Conservation (phyloP, 2,888 invertebrate species). For the Globia sparganii region DNA sequence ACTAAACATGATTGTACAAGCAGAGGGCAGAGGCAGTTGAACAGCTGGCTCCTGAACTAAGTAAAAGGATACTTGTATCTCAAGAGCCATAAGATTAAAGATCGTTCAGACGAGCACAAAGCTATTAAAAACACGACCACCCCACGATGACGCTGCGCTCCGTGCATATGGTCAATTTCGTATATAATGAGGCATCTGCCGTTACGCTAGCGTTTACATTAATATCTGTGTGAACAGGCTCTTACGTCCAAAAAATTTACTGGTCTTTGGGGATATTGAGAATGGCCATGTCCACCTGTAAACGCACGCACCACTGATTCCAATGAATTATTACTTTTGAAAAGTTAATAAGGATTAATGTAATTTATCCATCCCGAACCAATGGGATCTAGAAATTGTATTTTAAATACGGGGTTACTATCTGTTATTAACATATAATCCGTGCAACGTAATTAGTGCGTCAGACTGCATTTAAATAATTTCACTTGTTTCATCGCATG, state of each 20-base stretch:
- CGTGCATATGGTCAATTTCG: neutral
- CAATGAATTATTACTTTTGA: constrained; percentile 22
- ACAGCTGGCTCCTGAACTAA: too few species aligned
- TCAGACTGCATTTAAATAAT: neutral
- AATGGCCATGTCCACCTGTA: neutral
- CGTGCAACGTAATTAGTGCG: neutral
- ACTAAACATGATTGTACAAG: too few species aligned
- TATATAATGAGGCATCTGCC: neutral
- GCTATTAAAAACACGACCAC: neutral
- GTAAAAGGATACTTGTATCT: too few species aligned
- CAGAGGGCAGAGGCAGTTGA: too few species aligned
- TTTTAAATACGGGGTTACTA: too few species aligned
- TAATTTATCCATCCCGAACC: constrained; percentile 2
- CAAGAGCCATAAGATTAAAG: neutral
- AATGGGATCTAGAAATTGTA: neutral
- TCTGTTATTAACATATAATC: too few species aligned
- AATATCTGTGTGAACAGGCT: neutral
- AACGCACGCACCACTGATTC: neutral
- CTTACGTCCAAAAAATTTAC: neutral
- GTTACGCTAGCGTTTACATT: neutral
- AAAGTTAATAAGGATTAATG: constrained; percentile 20
- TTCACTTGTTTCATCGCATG: neutral
- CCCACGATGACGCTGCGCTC: neutral
- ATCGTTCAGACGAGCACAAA: neutral
- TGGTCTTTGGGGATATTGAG: neutral